Base-by-base conservation (phyloP, 1,140 invertebrate species). In the Sarcophaga peregrina region DNA sequence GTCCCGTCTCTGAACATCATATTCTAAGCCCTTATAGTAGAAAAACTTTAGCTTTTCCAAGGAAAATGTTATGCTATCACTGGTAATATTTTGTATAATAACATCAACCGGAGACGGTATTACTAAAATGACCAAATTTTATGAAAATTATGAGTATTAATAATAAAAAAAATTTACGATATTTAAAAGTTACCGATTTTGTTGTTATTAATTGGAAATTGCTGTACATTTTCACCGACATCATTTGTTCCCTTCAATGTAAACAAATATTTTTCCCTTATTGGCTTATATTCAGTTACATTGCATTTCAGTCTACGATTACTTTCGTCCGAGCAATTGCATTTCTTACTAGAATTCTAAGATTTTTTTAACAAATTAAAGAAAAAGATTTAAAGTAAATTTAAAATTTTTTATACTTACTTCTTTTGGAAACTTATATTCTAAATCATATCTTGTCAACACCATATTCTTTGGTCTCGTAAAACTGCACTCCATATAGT, bases 401-500 rank as follows among this genome's bases (percentile, higher is more conserved):
- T 37, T 37, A 37, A 1, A 37, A 37, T 37, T 37, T 37, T 9
- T 52, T 52, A 8, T 48, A 58, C 80, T 81, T 81, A 81, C 80
- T 62, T 81, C 20, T 11, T 37, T 50, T 0, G 15, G 13, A 13
- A 82, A 52, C 50, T 5, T 52, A 17, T 78, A 78, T 46, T 75
- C 37, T 10, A 82, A 48, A 7, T 74, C 10, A 45, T 52, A 82
- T 3, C 37, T 45, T 4, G 72, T 75, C 13, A 72, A 52, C 11
- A 82, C 10, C 73, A 74, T 82, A 54, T 82, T 82, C 25, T 74
- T 11, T 25, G 82, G 82, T 46, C 13, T 74, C 15, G 82, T 82
- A 76, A 82, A 82, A 54, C 73, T 82, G 68, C 82, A 82, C 7
- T 62, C 47, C 82, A 82, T 82, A 13, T 52, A 82, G 13, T 73